These are phyloP conservation scores for Larimichthys crocea DNA, from an alignment of 2,113 vertebrate species.

Conservation along the genomic window DNA sequence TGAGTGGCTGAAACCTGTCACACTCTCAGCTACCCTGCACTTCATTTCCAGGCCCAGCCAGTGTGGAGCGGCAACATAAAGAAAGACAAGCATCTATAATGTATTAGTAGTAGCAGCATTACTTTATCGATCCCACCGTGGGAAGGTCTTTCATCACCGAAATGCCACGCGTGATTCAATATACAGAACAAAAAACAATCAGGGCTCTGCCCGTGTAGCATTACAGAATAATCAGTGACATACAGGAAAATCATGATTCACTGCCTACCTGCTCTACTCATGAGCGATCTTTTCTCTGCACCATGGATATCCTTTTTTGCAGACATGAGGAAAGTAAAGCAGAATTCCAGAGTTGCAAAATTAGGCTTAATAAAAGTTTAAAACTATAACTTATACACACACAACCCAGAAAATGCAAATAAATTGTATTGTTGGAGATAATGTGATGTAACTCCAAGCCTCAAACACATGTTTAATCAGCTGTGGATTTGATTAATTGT, in stretches of 20 bases:
- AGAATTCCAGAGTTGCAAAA: neutral
- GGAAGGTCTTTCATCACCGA: conserved; percentile 54
- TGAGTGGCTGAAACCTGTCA: too few relatives aligned
- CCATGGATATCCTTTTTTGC: conserved; percentile 1
- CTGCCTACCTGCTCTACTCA: neutral
- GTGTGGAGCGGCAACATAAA: conserved; percentile 10
- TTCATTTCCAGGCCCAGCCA: neutral
- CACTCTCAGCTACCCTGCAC: neutral
- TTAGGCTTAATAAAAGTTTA: neutral
- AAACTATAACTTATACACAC: neutral
- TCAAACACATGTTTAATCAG: conserved; percentile 51
- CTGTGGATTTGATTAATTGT: conserved; percentile 51
- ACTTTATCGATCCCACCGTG: conserved; percentile 37
- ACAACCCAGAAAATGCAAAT: neutral
- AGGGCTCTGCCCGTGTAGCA: conserved; percentile 6
- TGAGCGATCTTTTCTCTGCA: neutral
- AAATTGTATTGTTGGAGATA: conserved; percentile 18
- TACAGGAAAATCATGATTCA: conserved; percentile 41
- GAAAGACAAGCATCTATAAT: conserved; percentile 40
- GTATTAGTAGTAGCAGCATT: conserved; percentile 33
- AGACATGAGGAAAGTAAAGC: neutral
- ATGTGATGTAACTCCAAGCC: conserved; percentile 8
- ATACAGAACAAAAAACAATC: conserved; percentile 37
- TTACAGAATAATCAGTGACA: conserved; percentile 33
- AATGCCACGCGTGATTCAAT: conserved; percentile 46